Evolutionary conservation across 2,797 vertebrate species (phyloP).

Genomic region (Mustela erminea): DNA sequence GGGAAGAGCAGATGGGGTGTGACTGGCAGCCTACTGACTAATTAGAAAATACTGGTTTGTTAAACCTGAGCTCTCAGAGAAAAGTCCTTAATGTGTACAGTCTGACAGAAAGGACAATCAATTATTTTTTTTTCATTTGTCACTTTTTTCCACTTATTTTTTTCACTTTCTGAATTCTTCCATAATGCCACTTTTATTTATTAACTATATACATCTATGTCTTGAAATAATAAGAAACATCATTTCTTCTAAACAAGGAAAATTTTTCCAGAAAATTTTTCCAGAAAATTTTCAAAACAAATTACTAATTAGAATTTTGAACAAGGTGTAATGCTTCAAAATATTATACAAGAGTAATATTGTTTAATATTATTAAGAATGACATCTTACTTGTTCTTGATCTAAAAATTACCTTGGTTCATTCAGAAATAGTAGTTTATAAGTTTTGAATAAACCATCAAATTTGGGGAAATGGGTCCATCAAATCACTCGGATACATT

Average conservation of each 20-base stretch:
- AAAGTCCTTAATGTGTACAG: neutral
- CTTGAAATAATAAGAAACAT: slow-evolving; percentile 33
- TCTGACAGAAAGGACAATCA: neutral
- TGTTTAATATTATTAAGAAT: slow-evolving; percentile 20
- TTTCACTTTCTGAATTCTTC: slow-evolving; percentile 9
- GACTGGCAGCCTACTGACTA: slow-evolving; percentile 27
- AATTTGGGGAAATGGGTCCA: neutral
- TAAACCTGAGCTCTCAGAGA: slow-evolving; percentile 41
- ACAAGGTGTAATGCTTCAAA: neutral
- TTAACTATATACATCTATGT: neutral
- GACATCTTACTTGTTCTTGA: neutral
- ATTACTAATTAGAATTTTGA: slow-evolving; percentile 10
- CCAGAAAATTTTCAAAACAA: slow-evolving; percentile 41
- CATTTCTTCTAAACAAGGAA: slow-evolving; percentile 35
- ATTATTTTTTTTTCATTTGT: neutral
- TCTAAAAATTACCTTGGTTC: slow-evolving; percentile 1
- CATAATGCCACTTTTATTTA: slow-evolving; percentile 38
- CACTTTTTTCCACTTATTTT: no score
- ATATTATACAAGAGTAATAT: neutral
- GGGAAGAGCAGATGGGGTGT: slow-evolving; percentile 36
- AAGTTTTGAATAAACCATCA: neutral
- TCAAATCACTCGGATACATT: neutral
- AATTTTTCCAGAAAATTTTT: neutral
- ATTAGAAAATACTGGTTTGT: slow-evolving; percentile 48
- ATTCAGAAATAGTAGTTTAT: neutral